Base-by-base conservation (phyloP, 2,797 vertebrate species). In the Tokudaia muenninki region DNA sequence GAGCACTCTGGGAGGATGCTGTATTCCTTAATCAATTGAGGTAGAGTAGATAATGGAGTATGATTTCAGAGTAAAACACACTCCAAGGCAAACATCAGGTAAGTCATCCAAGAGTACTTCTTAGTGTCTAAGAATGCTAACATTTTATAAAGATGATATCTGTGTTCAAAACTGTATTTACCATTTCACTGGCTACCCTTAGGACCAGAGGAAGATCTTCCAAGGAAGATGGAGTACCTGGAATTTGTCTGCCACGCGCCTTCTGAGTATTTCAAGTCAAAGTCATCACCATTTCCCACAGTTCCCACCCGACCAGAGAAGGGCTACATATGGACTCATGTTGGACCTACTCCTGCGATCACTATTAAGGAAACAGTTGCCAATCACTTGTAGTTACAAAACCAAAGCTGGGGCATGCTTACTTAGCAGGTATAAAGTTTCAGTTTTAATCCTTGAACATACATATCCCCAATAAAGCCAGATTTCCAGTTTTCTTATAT, bases 231-330 rank as follows among this genome's bases (percentile, higher is more conserved):
- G 99, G 99, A 99, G 93, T 99, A 99, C 98, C 98, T 99, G 96
- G 99, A 99, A 98, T 99, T 99, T 98, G 99, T 99, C 91, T 99
- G 99, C 96, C 99, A 99, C 0, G 99, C 99, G 22, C 99, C 99
- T 80, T 99, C 99, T 0, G 99, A 99, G 97, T 99, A 99, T 98
- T 99, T 99, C 98, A 99, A 99, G 96, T 99, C 99, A 24, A 98
- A 98, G 93, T 99, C 99, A 47, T 99, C 99, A 84, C 99, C 99
- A 0, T 99, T 99, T 97, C 99, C 99, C 59, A 99, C 99, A 1
- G 99, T 99, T 97, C 99, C 99, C 61, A 99, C 99, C 92, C 99
- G 99, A 81, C 99, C 99, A 81, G 99, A 99, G 94, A 99, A 99
- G 94, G 99, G 99, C 90, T 99, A 99, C 98, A 99, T 99, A 98